These are phyloP conservation scores for Euzetes globulus DNA, from an alignment of 2,888 invertebrate genomes.

Conservation along the genomic window DNA sequence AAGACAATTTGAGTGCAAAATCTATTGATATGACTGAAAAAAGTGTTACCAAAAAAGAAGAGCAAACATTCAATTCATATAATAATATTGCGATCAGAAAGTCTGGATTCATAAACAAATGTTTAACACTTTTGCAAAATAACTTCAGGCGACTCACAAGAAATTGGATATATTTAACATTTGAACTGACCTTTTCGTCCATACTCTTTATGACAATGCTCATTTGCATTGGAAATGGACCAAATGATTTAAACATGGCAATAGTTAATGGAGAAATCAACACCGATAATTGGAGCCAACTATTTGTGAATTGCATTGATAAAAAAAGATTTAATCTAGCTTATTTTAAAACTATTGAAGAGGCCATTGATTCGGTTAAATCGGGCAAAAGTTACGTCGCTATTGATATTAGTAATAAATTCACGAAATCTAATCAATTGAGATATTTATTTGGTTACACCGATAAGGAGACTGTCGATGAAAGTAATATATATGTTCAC, in stretches of 20 bases:
- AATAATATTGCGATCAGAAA: neutral
- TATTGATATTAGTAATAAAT: neutral
- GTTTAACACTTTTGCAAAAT: conserved; percentile 44
- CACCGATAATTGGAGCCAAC: neutral
- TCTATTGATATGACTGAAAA: too few species aligned
- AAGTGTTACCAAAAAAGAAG: too few species aligned
- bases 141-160: conserved; percentile 45
- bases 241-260: neutral
- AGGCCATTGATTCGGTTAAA: neutral
- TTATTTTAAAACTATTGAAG: conserved; percentile 36
- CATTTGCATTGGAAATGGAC: neutral
- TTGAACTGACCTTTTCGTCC: neutral
- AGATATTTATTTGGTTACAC: neutral
- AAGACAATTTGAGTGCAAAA: too few species aligned
- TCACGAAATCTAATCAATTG: neutral
- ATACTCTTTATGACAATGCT: too few species aligned
- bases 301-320: neutral
- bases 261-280: neutral
- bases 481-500: neutral
- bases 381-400: neutral
- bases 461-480: neutral
- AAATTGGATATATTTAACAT: conserved; percentile 36
- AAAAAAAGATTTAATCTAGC: neutral
- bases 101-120: neutral
- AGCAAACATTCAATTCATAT: too few species aligned